Evolutionary conservation across 2,888 invertebrate species (phyloP), one percentile per base, ranked within the genome.

Genomic region (Cistogaster globosa): DNA sequence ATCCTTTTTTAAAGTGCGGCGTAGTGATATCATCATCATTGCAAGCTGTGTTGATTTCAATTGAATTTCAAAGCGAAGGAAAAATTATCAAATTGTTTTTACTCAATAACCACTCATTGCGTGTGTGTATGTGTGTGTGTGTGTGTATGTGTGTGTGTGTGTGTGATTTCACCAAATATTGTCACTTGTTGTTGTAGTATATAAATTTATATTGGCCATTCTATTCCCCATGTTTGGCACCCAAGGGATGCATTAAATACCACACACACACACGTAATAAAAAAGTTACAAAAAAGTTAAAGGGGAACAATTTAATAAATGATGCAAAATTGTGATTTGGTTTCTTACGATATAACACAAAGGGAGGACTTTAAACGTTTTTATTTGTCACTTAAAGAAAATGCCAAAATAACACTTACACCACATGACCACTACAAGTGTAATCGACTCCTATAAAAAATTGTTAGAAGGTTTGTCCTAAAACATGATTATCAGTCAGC

Each of bases 191-290:
- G 65, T 74, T 42, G 57, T 45, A 16, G 8, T 36, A 48, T 48
- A 55, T 22, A 57, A 80, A 26, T 79, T 38, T 67, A 51, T 51
- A 51, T 74, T 80, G 69, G 57, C 32, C 77, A 74, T 77, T 57
- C 62, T 63, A 68, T 51, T 74, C 16, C 71, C 42, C 36, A 58
- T 45, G 20, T 71, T 55, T 71, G 16, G 11, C 20, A 58, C 81
- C 69, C 78, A 36, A 65, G 84, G 81, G 84, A 85, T 75, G 77
- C 75, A 82, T 82, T 81, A 75, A 82, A 75, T 68, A 57, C 51
- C 72, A 51, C 38, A 57, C 63, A 26, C 51, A 51, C 45, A 20
- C 12, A 16, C 32, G 38, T 20, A 36, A 7, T n/a, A 11, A n/a
- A 63, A 60, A 60, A 48, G 26, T 1, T 12, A 8, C 45, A 74